Percentiles rank a stretch among this genome's conserved stretches.
Conservation (phyloP, 2,888 invertebrate genomes). For the Proisotoma minuta region DNA sequence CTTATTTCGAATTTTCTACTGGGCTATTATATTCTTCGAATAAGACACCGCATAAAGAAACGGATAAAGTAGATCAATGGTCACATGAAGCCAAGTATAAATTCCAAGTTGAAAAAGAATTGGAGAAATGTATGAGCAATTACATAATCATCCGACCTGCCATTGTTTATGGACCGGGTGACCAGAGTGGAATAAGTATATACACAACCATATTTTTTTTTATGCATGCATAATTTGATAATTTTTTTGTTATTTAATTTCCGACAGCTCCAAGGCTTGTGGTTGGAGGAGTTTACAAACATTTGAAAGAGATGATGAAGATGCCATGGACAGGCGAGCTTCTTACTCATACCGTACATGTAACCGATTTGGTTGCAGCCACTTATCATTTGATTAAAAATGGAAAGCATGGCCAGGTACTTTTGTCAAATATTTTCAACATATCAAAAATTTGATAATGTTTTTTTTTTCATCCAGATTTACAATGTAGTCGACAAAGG, state of each 20-base stretch:
- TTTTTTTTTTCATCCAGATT: slow-evolving; percentile 53
- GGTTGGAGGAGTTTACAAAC: slow-evolving; percentile 81
- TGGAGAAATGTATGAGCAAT: slow-evolving; percentile 64
- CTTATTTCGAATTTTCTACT: slow-evolving; percentile 78
- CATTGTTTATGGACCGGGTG: slow-evolving; percentile 79
- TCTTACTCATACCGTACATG: slow-evolving; percentile 82
- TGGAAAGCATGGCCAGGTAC: slow-evolving; percentile 49
- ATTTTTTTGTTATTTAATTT: slow-evolving; percentile 8
- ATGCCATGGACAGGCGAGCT: slow-evolving; percentile 80
- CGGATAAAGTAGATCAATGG: slow-evolving; percentile 74
- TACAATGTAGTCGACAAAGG: slow-evolving; percentile 82
- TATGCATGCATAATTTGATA: slow-evolving; percentile 13
- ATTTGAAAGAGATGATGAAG: slow-evolving; percentile 84
- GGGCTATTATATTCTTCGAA: slow-evolving; percentile 66
- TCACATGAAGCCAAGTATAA: slow-evolving; percentile 79
- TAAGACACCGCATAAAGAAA: slow-evolving; percentile 67
- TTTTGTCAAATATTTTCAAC: background rate
- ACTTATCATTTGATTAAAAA: slow-evolving; percentile 63
- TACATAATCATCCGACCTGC: slow-evolving; percentile 78
- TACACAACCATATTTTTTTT: background rate
- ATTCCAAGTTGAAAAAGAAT: slow-evolving; percentile 71
- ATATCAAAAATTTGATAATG: background rate
- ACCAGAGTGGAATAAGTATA: slow-evolving; percentile 72
- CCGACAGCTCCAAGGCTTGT: slow-evolving; percentile 74
- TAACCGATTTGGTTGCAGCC: slow-evolving; percentile 75